Evolutionary conservation across 2,888 invertebrate genomes (phyloP), one percentile per base, ranked within the genome.

Genomic region (Scaptomyza reducta): DNA sequence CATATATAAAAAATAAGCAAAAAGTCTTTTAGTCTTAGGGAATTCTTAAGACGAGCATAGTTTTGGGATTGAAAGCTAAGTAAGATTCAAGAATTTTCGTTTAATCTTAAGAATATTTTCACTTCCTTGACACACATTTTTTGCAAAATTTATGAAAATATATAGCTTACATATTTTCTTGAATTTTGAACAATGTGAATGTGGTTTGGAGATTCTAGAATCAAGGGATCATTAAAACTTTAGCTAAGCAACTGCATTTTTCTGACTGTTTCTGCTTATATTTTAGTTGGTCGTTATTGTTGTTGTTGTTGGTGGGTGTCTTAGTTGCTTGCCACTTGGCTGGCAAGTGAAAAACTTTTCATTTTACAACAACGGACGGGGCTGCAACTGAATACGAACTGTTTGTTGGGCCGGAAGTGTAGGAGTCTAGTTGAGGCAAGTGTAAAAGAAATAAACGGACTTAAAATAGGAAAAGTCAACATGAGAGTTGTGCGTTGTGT

Each of bases 361-460:
- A 79, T 68, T 75, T 65, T 51, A 62, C 80, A 82, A 69, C 70
- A 69, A 50, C 58, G 13, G 11, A 1, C 1, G 10, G 27, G 10
- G 60, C 64, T 51, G 70, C 66, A 70, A 33, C 13, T 33, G 65
- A 58, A 61, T 61, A 70, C 55, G 49, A 70, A 42, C 56, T 42
- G 40, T 41, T 40, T 40, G 40, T 18, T 33, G 47, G 38, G n/a
- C 55, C 70, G 74, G 74, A 74, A 56, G 59, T 54, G 72, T 13
- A 31, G 64, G 41, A 55, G 59, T 25, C 16, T n/a, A 4, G 41
- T 3, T 7, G 47, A 22, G 47, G 58, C 65, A 82, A 84, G 84
- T 83, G 84, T 84, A 83, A 83, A 82, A 84, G 82, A 83, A 83
- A 82, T 84, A 82, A 83, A 82, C 84, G 79, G 82, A 83, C 79